Conservation (phyloP, 2,888 invertebrate species). For the Drosophila conformis region DNA sequence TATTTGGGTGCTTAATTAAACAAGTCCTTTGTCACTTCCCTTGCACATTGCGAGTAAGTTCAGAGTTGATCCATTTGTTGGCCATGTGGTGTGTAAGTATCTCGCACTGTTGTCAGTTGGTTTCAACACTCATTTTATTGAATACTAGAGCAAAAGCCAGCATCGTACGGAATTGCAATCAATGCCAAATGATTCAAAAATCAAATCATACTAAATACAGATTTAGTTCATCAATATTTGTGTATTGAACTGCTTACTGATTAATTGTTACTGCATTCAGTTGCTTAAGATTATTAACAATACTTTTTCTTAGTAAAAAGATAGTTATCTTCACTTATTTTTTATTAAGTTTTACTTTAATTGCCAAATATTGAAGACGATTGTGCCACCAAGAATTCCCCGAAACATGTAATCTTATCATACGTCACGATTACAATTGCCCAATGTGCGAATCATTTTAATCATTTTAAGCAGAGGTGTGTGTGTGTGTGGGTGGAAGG, state of each 20-base stretch:
- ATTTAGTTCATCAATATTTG: not conserved
- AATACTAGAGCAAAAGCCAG: not conserved
- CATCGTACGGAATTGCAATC: not conserved
- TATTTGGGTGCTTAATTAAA: constrained; percentile 16
- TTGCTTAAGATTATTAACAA: not conserved
- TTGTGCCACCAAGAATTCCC: not conserved
- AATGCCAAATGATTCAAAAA: not conserved
- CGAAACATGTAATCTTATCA: constrained; percentile 15
- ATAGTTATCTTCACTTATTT: not conserved
- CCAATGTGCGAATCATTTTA: not conserved
- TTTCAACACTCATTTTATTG: not conserved
- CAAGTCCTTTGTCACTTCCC: not conserved
- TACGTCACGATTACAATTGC: not conserved
- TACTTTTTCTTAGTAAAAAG: constrained; percentile 4
- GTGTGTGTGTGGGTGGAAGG: too few relatives aligned
- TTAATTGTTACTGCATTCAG: not conserved
- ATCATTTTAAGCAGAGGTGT: too few relatives aligned
- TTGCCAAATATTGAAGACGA: constrained; percentile 1
- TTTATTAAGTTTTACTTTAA: not conserved
- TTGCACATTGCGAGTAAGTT: not conserved
- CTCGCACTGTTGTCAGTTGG: not conserved
- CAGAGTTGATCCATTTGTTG: not conserved
- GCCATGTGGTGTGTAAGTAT: not conserved
- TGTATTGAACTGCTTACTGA: constrained; percentile 1
- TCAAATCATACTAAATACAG: not conserved